Conservation (phyloP, 2,113 vertebrate species). For the Catharus bicknelli region DNA sequence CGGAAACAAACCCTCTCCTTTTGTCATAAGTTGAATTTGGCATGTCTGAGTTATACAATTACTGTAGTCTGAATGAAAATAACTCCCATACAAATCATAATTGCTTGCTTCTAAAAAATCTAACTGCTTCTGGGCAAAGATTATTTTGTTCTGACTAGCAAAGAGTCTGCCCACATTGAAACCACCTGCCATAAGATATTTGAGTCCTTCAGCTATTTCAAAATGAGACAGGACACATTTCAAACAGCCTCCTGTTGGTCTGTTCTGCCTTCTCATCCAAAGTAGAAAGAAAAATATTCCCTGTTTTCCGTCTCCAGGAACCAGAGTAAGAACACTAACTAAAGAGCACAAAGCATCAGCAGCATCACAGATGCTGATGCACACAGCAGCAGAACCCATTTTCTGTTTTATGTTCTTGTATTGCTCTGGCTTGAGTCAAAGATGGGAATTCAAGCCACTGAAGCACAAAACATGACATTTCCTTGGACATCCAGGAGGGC, state of each 20-base stretch:
- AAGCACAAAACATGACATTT: background rate
- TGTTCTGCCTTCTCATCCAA: background rate
- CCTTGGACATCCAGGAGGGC: background rate
- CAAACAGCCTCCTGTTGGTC: background rate
- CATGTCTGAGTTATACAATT: background rate
- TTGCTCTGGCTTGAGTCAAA: background rate
- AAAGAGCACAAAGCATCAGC: background rate
- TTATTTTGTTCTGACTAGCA: background rate
- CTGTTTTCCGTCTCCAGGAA: background rate
- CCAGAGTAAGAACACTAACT: background rate
- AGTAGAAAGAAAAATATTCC: background rate
- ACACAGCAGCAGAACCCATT: background rate
- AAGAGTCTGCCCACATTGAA: background rate
- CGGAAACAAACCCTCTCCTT: background rate
- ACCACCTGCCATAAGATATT: background rate
- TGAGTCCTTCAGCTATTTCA: background rate
- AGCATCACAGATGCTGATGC: too few species aligned
- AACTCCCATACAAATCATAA: background rate
- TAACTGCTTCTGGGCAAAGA: background rate
- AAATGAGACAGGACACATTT: rapidly evolving
- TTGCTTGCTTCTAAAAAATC: background rate
- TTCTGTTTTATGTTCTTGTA: background rate
- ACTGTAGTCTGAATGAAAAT: background rate
- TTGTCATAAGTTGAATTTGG: conserved; percentile 8
- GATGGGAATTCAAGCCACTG: background rate